phyloP scores from a whole-genome alignment of 2,888 invertebrate genomes.

The Scrobipalpa atriplicella region DNA sequence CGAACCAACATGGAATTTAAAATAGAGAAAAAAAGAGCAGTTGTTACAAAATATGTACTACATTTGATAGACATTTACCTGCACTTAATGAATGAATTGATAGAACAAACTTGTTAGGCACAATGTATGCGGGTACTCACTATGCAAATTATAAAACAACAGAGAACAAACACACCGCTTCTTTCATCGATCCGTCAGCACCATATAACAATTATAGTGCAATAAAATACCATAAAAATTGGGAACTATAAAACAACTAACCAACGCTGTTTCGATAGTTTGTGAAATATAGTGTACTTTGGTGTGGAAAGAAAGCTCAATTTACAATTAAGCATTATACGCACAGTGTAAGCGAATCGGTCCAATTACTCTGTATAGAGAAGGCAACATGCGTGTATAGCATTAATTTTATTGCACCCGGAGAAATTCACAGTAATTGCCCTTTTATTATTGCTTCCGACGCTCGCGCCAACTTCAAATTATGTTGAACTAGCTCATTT shows the following conservation, averaged over 20 bases:
- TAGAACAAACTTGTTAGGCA: conserved; percentile 34
- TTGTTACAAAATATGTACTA: too few species aligned
- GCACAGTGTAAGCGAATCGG: conserved; percentile 63
- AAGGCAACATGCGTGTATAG: conserved; percentile 53
- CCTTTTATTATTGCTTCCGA: conserved; percentile 49
- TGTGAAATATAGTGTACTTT: conserved; percentile 45
- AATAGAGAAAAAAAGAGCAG: too few species aligned
- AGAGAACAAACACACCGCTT: conserved; percentile 44
- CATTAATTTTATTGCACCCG: conserved; percentile 67
- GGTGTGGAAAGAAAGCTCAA: conserved; percentile 18
- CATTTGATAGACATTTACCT: too few species aligned
- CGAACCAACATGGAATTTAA: too few species aligned
- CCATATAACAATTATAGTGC: conserved; percentile 64
- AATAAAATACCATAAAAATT: conserved; percentile 65
- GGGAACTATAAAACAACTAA: conserved; percentile 41
- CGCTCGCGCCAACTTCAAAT: conserved; percentile 25
- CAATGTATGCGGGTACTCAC: conserved; percentile 52
- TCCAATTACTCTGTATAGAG: conserved; percentile 61
- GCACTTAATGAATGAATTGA: not conserved
- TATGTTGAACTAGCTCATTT: conserved; percentile 47
- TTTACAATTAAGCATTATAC: conserved; percentile 51
- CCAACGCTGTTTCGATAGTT: conserved; percentile 33
- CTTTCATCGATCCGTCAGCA: conserved; percentile 54
- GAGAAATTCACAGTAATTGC: conserved; percentile 71
- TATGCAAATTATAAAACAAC: conserved; percentile 60